Evolutionary conservation across 23 tunicate species (phyloP).

Genomic region (Phallusia fumigata): DNA sequence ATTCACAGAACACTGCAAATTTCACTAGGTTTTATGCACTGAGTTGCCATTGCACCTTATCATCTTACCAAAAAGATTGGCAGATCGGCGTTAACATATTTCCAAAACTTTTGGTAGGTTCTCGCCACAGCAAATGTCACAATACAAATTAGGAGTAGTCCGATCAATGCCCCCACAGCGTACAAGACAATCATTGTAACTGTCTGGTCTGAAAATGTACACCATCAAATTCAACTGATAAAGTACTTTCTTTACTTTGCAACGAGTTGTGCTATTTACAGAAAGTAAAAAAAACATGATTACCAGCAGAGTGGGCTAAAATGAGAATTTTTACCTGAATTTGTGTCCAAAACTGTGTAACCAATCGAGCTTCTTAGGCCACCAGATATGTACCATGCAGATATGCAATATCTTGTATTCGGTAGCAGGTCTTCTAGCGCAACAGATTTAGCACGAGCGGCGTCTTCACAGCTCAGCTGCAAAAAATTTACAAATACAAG

Average conservation of each 20-base stretch:
- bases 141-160: not conserved
- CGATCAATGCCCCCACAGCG: too few species aligned
- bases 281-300: too few species aligned
- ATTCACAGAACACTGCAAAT: too few species aligned
- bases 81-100: not conserved
- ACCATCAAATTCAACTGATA: too few species aligned
- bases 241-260: too few species aligned
- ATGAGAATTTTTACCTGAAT: not conserved
- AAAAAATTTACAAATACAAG: too few species aligned
- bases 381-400: not conserved
- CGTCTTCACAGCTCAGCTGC: not conserved
- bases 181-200: too few species aligned
- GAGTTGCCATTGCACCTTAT: not conserved
- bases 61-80: not conserved
- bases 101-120: not conserved
- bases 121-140: not conserved
- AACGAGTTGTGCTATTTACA: too few species aligned
- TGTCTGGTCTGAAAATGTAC: too few species aligned
- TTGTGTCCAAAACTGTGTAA: not conserved
- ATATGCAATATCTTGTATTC: not conserved
- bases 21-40: too few species aligned
- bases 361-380: not conserved
- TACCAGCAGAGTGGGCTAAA: too few species aligned
- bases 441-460: not conserved
- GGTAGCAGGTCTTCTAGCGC: not conserved